These are phyloP conservation scores for Pogonomyrmex barbatus DNA, from an alignment of 1,140 invertebrate species.

Conservation along the genomic window DNA sequence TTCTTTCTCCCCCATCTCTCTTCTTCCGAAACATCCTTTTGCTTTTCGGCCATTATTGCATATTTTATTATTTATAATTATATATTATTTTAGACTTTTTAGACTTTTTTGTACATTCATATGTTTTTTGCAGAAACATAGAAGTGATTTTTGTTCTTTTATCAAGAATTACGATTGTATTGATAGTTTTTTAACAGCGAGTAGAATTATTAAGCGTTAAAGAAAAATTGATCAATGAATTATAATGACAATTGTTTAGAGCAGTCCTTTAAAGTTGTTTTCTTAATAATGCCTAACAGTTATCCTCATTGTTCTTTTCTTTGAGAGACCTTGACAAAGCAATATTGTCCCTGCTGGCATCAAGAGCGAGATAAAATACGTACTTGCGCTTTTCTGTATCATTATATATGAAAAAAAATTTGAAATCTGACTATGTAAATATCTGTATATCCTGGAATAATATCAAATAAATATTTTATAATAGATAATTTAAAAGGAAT, in stretches of 20 bases:
- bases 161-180: not conserved
- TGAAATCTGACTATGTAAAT: not conserved
- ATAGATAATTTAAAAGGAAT: not conserved
- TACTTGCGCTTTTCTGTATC: not conserved
- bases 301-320: slow-evolving; percentile 63
- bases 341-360: not conserved
- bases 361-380: not conserved
- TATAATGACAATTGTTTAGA: not conserved
- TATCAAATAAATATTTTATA: not conserved
- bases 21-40: slow-evolving; percentile 8
- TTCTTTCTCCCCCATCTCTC: slow-evolving; percentile 40
- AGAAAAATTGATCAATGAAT: not conserved
- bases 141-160: not conserved
- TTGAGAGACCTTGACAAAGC: slow-evolving; percentile 63
- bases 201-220: not conserved
- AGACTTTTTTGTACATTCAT: not conserved
- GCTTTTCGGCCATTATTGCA: slow-evolving; percentile 26
- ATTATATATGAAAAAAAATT: not conserved
- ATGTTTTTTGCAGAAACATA: not conserved
- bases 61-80: not conserved
- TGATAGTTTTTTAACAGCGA: not conserved
- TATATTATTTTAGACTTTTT: not conserved
- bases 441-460: not conserved
- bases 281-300: not conserved
- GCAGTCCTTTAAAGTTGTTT: not conserved